phyloP scores from a whole-genome alignment of 2,888 invertebrate genomes.

The Drosophila nigritarsus region DNA sequence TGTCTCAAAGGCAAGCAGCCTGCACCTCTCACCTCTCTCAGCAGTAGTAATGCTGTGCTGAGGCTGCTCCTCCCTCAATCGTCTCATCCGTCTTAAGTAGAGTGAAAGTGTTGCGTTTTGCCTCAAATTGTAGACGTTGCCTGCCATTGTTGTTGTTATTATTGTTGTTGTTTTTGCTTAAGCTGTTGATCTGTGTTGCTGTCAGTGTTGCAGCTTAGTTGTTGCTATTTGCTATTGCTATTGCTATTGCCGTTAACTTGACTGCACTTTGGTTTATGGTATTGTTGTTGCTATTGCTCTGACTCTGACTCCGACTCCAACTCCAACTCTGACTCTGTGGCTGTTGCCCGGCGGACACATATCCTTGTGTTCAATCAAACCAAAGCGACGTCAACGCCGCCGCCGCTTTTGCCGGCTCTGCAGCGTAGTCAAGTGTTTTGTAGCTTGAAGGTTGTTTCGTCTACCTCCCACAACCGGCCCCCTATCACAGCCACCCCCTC shows the following conservation, averaged over 20 bases:
- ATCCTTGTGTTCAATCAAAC: constrained; percentile 72
- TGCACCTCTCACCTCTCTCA: background rate
- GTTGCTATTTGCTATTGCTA: constrained; percentile 32
- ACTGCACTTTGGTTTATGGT: constrained; percentile 63
- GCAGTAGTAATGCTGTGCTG: constrained; percentile 1
- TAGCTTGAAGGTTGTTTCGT: constrained; percentile 78
- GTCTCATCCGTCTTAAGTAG: constrained; percentile 75
- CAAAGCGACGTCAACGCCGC: constrained; percentile 61
- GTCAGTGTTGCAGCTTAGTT: constrained; percentile 38
- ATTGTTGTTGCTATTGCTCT: constrained; percentile 43
- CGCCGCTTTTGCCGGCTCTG: constrained; percentile 8
- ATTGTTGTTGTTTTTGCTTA: constrained; percentile 25
- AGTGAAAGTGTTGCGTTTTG: constrained; percentile 80
- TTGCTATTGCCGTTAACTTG: constrained; percentile 44
- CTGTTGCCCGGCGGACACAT: constrained; percentile 59
- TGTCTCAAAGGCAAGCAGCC: constrained; percentile 50
- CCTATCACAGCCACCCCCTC: constrained; percentile 7
- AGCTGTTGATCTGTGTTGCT: constrained; percentile 53
- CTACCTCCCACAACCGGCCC: constrained; percentile 65
- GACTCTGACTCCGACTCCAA: constrained; percentile 10
- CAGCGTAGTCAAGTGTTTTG: constrained; percentile 72
- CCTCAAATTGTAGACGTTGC: constrained; percentile 62
- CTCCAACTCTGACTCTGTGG: constrained; percentile 2
- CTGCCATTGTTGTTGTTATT: constrained; percentile 46
- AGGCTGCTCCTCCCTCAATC: constrained; percentile 57